Conservation (phyloP, 2,888 invertebrate genomes). For the Netelia fuscicornis region DNA sequence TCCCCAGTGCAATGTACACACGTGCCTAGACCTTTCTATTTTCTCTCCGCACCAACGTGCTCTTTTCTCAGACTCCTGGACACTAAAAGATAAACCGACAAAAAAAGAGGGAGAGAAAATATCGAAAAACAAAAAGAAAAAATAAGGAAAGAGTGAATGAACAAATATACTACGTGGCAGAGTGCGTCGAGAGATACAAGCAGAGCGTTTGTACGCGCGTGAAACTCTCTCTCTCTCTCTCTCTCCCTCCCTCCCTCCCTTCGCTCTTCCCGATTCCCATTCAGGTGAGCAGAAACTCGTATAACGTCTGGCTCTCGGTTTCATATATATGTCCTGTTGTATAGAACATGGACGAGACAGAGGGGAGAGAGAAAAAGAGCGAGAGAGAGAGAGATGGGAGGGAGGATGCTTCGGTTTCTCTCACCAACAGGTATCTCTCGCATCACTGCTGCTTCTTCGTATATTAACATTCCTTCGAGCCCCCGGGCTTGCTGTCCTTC, state of each 20-base stretch:
- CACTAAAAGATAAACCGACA: too few relatives aligned
- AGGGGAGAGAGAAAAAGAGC: slow-evolving; percentile 5
- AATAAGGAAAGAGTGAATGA: neutral
- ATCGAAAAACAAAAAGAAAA: neutral
- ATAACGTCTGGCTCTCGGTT: slow-evolving; percentile 27
- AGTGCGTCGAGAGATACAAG: neutral
- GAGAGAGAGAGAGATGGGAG: slow-evolving; percentile 10
- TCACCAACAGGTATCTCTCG: slow-evolving; percentile 53
- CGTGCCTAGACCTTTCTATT: too few relatives aligned
- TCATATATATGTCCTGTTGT: neutral
- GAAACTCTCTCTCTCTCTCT: neutral
- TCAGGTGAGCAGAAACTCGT: slow-evolving; percentile 43
- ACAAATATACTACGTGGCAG: neutral
- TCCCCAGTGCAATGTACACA: too few relatives aligned
- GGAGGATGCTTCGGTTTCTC: slow-evolving; percentile 42
- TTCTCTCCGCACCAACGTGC: too few relatives aligned
- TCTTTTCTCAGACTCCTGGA: too few relatives aligned
- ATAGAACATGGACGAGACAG: neutral
- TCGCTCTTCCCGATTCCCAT: slow-evolving; percentile 36
- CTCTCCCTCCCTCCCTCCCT: neutral
- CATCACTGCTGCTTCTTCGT: slow-evolving; percentile 49
- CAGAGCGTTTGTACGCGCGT: too few relatives aligned
- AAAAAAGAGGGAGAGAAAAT: too few relatives aligned
- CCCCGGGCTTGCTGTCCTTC: slow-evolving; percentile 46
- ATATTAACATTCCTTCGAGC: slow-evolving; percentile 70